Percentiles rank a stretch among this genome's conserved stretches.
Conservation (phyloP, 2,113 vertebrate genomes). For the Vulpes lagopus region DNA sequence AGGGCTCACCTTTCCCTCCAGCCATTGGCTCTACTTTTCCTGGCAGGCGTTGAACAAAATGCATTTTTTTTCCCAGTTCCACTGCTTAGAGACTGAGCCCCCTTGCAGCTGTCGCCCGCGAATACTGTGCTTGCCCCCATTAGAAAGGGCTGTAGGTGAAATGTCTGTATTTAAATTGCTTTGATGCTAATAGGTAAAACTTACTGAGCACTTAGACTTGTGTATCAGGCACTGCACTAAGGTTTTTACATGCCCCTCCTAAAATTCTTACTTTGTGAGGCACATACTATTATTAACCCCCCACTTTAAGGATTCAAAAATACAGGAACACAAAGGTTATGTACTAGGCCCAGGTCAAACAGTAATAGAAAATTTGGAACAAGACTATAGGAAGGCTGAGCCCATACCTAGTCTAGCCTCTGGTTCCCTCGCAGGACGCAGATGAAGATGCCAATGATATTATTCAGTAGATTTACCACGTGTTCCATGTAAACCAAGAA, state of each 20-base stretch:
- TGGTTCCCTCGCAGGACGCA: too few relatives aligned
- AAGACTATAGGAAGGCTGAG: background rate
- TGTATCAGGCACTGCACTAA: background rate
- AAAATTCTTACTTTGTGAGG: background rate
- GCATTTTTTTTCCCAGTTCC: background rate
- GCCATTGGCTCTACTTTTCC: background rate
- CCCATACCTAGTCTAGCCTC: background rate
- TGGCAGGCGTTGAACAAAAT: too few relatives aligned
- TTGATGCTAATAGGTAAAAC: background rate
- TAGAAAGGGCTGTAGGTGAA: background rate
- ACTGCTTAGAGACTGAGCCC: background rate
- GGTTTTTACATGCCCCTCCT: background rate
- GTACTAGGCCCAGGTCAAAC: background rate
- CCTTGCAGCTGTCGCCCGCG: background rate
- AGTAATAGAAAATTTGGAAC: background rate
- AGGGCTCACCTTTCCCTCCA: background rate
- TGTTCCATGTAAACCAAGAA: background rate
- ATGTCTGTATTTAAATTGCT: background rate
- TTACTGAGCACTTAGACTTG: background rate
- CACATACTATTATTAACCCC: background rate
- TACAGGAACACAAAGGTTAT: background rate
- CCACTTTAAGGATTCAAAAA: slow-evolving; percentile 5
- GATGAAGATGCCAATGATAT: background rate
- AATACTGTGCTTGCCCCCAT: background rate
- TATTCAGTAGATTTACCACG: background rate